Conservation (phyloP, 2,888 invertebrate genomes). For the Eupeodes luniger region DNA sequence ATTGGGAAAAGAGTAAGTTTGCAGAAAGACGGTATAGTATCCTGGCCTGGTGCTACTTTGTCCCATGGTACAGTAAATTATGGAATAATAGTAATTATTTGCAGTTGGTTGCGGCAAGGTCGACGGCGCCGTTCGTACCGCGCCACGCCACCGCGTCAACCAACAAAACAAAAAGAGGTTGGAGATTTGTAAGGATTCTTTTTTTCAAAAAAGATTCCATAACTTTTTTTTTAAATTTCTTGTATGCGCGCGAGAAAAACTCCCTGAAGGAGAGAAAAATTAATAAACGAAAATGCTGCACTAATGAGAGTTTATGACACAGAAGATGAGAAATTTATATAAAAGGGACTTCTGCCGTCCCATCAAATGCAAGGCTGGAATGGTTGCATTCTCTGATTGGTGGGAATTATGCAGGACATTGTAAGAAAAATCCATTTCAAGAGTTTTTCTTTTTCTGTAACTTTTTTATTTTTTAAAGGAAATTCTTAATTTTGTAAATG, state of each 20-base stretch:
- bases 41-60: constrained; percentile 69
- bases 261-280: constrained; percentile 67
- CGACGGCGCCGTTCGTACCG: constrained; percentile 52
- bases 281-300: constrained; percentile 75
- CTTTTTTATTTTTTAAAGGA: constrained; percentile 2
- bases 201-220: constrained; percentile 31
- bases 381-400: constrained; percentile 53
- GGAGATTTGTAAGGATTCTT: constrained; percentile 69
- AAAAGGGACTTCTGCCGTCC: constrained; percentile 26
- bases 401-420: constrained; percentile 29
- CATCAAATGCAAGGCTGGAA: constrained; percentile 13
- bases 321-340: constrained; percentile 51
- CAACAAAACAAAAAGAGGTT: constrained; percentile 24
- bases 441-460: background rate
- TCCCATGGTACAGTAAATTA: constrained; percentile 75
- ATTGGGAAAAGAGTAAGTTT: background rate
- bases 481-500: constrained; percentile 47
- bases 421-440: constrained; percentile 14
- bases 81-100: constrained; percentile 75
- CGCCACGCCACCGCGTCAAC: constrained; percentile 49
- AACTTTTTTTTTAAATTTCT: constrained; percentile 12
- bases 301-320: constrained; percentile 76
- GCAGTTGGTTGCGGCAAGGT: constrained; percentile 76
- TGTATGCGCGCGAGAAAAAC: constrained; percentile 46
- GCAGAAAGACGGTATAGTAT: constrained; percentile 34